A percentile compares a stretch with the other conserved stretches of the same genome.
These are phyloP conservation scores for Neoascia interrupta DNA, from an alignment of 2,888 invertebrate genomes.

Conservation along the genomic window DNA sequence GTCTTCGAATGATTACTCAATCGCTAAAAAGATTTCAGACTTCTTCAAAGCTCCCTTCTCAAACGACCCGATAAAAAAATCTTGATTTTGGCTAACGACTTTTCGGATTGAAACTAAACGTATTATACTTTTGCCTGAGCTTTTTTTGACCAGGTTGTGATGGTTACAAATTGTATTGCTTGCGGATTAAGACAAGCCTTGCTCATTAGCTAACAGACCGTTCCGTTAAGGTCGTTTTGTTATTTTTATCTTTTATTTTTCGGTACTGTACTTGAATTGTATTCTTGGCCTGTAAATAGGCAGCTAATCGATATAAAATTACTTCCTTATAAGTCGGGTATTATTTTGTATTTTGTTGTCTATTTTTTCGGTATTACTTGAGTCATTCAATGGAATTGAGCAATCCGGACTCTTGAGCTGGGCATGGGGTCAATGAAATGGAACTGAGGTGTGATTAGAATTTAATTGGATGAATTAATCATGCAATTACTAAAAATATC, in stretches of 20 bases:
- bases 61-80: too few species aligned
- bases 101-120: too few species aligned
- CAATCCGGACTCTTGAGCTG: background rate
- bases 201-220: conserved; percentile 6
- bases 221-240: conserved; percentile 9
- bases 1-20: conserved; percentile 45
- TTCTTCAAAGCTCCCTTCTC: too few species aligned
- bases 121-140: too few species aligned
- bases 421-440: conserved; percentile 26
- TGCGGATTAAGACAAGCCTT: conserved; percentile 18
- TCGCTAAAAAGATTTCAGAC: too few species aligned
- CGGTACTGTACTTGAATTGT: background rate
- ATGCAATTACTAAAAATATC: too few species aligned
- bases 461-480: background rate
- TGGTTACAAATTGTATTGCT: conserved; percentile 29
- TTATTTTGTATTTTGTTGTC: background rate
- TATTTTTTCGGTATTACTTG: background rate
- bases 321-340: conserved; percentile 15
- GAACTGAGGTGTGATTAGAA: too few species aligned
- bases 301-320: conserved; percentile 28
- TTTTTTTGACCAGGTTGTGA: too few species aligned
- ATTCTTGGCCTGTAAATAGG: background rate
- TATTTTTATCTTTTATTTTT: background rate
- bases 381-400: background rate
- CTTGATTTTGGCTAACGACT: too few species aligned